Percentiles rank a stretch among this genome's conserved stretches.
phyloP scores from a whole-genome alignment of 2,888 invertebrate species.

The Chromoteleia sp. region DNA sequence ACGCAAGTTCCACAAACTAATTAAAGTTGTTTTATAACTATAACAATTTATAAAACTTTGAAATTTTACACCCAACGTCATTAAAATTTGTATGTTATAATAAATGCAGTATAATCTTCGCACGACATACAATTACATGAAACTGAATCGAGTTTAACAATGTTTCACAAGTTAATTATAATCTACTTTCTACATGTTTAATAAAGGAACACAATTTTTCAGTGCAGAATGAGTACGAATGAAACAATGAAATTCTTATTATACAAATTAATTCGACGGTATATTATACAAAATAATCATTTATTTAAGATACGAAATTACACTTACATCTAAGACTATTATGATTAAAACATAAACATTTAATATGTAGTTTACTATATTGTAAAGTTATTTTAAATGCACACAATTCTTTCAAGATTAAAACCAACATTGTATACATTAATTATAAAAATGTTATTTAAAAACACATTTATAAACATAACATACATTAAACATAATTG shows the following conservation, averaged over 20 bases:
- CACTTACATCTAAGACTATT: too few relatives aligned
- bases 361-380: too few relatives aligned
- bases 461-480: too few relatives aligned
- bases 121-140: conserved; percentile 22
- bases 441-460: too few relatives aligned
- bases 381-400: too few relatives aligned
- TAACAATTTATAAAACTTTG: conserved; percentile 1
- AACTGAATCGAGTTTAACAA: conserved; percentile 25
- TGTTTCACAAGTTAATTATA: conserved; percentile 11
- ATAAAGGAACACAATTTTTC: background rate
- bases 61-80: conserved; percentile 6
- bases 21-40: conserved; percentile 4
- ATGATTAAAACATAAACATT: too few relatives aligned
- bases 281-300: too few relatives aligned
- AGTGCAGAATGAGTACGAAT: background rate
- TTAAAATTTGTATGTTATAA: conserved; percentile 19
- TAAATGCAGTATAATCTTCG: conserved; percentile 23
- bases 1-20: background rate
- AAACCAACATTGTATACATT: too few relatives aligned
- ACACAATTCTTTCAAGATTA: too few relatives aligned
- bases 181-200: conserved; percentile 4
- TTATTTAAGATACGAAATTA: too few relatives aligned
- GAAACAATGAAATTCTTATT: background rate
- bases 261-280: background rate
- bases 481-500: too few relatives aligned